A percentile compares a stretch with the other conserved stretches of the same genome.
Evolutionary conservation across 1,140 invertebrate genomes (phyloP).

Genomic region (Ridgeia piscesae): DNA sequence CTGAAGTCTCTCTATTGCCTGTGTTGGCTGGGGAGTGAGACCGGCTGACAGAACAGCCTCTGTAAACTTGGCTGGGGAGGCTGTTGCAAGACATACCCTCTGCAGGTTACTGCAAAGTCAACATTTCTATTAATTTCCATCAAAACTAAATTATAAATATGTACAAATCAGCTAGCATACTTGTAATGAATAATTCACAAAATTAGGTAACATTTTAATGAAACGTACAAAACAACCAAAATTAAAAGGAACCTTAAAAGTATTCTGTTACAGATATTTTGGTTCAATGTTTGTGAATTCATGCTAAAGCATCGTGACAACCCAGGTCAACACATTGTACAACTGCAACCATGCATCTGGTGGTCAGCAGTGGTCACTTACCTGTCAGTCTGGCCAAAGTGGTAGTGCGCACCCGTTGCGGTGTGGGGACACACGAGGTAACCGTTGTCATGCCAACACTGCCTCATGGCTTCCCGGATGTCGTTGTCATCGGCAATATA

Average conservation of each 20-base stretch:
- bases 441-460: conserved; percentile 53
- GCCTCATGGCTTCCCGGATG: conserved; percentile 51
- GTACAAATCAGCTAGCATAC: too few species aligned
- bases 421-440: conserved; percentile 61
- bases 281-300: too few species aligned
- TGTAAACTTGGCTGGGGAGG: conserved; percentile 59
- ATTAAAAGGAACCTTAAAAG: too few species aligned
- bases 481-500: conserved; percentile 37
- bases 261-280: too few species aligned
- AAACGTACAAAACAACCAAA: too few species aligned
- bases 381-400: conserved; percentile 38
- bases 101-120: conserved; percentile 1
- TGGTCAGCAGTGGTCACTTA: not conserved
- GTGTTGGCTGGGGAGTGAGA: conserved; percentile 30
- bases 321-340: too few species aligned
- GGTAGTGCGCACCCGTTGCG: conserved; percentile 56
- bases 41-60: conserved; percentile 53
- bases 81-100: conserved; percentile 55
- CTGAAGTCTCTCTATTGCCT: conserved; percentile 33
- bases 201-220: too few species aligned
- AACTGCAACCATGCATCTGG: too few species aligned
- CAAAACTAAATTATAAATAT: too few species aligned
- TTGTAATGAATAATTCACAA: too few species aligned
- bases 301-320: too few species aligned
- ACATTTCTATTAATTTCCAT: too few species aligned